Percentiles rank a stretch among this genome's conserved stretches.
Evolutionary conservation across 2,797 vertebrate genomes (phyloP).

Genomic region (Esox masquinongy): DNA sequence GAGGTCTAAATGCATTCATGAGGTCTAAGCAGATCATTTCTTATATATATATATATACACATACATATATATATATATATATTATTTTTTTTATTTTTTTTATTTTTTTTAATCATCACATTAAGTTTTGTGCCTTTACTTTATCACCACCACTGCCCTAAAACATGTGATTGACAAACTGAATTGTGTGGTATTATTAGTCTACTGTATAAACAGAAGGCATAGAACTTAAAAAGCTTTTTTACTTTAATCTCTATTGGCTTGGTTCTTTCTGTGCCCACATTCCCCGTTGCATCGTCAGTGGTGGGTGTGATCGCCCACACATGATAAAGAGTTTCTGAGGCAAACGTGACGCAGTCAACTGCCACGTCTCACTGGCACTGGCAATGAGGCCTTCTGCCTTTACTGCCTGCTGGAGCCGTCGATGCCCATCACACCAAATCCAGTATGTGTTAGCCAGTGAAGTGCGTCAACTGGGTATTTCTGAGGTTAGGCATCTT

Average conservation of each 20-base stretch:
- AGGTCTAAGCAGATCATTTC: no score
- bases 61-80: no score
- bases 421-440: not conserved
- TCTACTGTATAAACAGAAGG: not conserved
- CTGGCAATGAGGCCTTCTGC: constrained; percentile 10
- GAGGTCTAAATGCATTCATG: no score
- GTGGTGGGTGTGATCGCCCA: constrained; percentile 35
- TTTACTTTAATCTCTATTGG: not conserved
- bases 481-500: not conserved
- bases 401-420: constrained; percentile 13
- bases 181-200: not conserved
- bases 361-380: constrained; percentile 19
- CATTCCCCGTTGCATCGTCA: not conserved
- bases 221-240: not conserved
- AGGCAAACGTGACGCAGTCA: constrained; percentile 45
- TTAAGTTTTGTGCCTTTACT: not conserved
- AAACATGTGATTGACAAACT: not conserved
- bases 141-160: not conserved
- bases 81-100: no score
- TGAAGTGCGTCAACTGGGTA: constrained; percentile 7
- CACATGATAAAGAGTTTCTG: constrained; percentile 25
- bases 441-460: constrained; percentile 7
- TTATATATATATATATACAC: no score
- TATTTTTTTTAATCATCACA: not conserved
- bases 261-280: not conserved